Evolutionary conservation across 2,113 vertebrate genomes (phyloP).

Genomic region (Peromyscus leucopus): DNA sequence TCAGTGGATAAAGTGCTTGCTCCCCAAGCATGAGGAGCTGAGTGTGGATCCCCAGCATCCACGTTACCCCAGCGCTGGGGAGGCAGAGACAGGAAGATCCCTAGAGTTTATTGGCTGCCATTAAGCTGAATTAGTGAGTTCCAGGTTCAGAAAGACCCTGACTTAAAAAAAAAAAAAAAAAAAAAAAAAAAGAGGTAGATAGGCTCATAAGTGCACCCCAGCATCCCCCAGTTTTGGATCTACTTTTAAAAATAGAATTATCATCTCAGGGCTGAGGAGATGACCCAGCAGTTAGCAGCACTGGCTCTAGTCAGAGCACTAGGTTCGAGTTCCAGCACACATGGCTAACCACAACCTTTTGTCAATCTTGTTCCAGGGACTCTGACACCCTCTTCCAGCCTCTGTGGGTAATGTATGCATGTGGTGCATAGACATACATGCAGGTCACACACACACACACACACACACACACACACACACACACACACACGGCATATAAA

Average conservation of each 20-base stretch:
- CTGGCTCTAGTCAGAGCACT: too few species aligned
- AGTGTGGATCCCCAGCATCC: neutral
- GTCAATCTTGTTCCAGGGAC: neutral
- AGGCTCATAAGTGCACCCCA: neutral
- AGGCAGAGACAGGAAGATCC: neutral
- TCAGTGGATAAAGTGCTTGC: too few species aligned
- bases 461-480: neutral
- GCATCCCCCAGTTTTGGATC: neutral
- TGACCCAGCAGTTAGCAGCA: neutral
- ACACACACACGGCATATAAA: too few species aligned
- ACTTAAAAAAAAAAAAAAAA: neutral
- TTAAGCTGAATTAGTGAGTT: neutral
- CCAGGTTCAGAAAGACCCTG: neutral
- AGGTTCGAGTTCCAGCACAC: neutral
- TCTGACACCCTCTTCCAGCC: neutral
- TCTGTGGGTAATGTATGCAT: neutral
- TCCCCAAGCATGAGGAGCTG: neutral
- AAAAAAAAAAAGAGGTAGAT: neutral
- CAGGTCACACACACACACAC: neutral
- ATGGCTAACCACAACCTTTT: neutral
- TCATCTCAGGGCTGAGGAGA: neutral
- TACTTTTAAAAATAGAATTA: neutral
- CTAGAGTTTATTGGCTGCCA: neutral
- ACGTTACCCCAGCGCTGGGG: neutral
- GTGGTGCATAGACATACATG: neutral